These are phyloP conservation scores for Otis tarda DNA, from an alignment of 2,113 vertebrate species.

Conservation along the genomic window DNA sequence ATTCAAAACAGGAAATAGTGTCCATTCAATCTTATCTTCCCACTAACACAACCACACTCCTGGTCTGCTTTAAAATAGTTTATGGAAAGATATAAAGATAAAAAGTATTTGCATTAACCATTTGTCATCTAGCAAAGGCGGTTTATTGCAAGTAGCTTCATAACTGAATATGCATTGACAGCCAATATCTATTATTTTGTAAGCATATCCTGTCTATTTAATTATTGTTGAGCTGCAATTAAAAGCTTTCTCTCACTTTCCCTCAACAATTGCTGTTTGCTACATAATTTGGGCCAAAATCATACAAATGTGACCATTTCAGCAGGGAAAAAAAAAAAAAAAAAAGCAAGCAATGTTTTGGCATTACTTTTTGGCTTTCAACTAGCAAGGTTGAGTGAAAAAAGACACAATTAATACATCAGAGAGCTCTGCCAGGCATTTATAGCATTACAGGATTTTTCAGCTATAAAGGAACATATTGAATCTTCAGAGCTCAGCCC, in stretches of 20 bases:
- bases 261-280: background rate
- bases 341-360: background rate
- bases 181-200: background rate
- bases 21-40: background rate
- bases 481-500: conserved; percentile 74
- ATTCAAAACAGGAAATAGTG: background rate
- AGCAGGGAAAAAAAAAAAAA: background rate
- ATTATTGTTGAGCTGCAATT: background rate
- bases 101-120: background rate
- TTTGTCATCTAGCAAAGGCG: background rate
- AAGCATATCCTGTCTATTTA: background rate
- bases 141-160: background rate
- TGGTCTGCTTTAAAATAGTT: background rate
- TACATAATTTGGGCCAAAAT: background rate
- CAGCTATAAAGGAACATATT: conserved; percentile 76
- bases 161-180: background rate
- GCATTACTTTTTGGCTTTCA: background rate
- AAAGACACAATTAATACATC: conserved; percentile 68
- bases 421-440: conserved; percentile 62
- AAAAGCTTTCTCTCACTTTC: background rate
- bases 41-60: rapidly evolving
- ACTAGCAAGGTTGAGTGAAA: background rate
- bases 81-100: background rate
- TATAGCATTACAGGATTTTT: conserved; percentile 69
- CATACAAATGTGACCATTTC: background rate